Evolutionary conservation across 2,888 invertebrate genomes (phyloP), one percentile per base, ranked within the genome.

Genomic region (Poecilobothrus nobilitatus): DNA sequence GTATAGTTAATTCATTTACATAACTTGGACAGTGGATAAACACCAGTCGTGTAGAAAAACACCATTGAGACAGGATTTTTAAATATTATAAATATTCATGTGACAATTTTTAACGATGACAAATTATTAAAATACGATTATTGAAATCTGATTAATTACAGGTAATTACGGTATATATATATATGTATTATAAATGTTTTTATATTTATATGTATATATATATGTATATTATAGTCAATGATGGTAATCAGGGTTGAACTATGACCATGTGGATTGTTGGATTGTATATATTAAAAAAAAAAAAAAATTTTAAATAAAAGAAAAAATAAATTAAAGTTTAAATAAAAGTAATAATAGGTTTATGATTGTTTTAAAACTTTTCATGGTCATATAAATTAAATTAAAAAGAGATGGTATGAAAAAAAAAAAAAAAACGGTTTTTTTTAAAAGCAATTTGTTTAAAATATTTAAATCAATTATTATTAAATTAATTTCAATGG

Each of bases 51-150:
- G 37, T 37, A 37, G 8, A 37, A 37, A 53, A 53, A 18, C 15
- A 53, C n/a, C 53, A 53, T 53, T 53, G 53, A 53, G 53, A 53
- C 53, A 53, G 53, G 53, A 53, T 53, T 53, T 53, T 53, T 15
- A 53, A 5, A 12, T 41, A 6, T 15, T 53, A 53, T 18, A 53
- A 18, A 53, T 53, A 15, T 18, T 18, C 2, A 53, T 12, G 18
- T 53, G 53, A 53, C 53, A 53, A 53, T 53, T 53, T 53, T 53
- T 53, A 53, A 53, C 53, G 53, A 53, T 53, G 53, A 53, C 53
- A 53, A 53, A 53, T 53, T 53, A 53, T n/a, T 2, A 53, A 53
- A 53, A 53, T 53, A 53, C 9, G 53, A 53, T 53, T 53, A 53
- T 53, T 53, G 18, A 53, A 53, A 53, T 53, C 53, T 53, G 53